Evolutionary conservation across 2,797 vertebrate genomes (phyloP).

Genomic region (Cuculus canorus): DNA sequence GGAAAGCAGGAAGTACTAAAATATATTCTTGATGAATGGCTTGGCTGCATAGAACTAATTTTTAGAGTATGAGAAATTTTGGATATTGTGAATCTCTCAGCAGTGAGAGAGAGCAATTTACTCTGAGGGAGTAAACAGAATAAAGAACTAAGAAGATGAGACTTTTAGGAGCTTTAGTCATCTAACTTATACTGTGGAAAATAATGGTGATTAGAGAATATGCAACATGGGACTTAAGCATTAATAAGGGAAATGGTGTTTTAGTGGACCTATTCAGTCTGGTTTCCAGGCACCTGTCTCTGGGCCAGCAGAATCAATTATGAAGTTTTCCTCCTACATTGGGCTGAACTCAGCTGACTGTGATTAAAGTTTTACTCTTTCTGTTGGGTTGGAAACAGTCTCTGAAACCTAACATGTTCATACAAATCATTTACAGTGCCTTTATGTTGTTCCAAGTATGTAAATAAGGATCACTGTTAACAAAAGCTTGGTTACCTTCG

Average conservation of each 20-base stretch:
- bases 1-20: background rate
- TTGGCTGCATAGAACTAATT: background rate
- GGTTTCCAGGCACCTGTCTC: background rate
- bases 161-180: background rate
- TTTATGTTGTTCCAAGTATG: background rate
- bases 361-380: background rate
- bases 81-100: background rate
- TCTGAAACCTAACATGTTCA: background rate
- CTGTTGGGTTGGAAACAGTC: background rate
- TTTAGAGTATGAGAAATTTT: background rate
- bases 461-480: background rate
- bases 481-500: background rate
- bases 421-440: background rate
- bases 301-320: background rate
- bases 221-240: background rate
- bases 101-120: background rate
- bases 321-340: background rate
- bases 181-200: background rate
- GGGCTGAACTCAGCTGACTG: background rate
- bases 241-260: background rate
- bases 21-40: background rate
- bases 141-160: background rate
- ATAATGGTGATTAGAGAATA: background rate
- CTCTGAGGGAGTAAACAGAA: background rate
- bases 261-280: background rate